Base-by-base conservation (phyloP, 2,888 invertebrate species). In the Lamellibrachia columna region DNA sequence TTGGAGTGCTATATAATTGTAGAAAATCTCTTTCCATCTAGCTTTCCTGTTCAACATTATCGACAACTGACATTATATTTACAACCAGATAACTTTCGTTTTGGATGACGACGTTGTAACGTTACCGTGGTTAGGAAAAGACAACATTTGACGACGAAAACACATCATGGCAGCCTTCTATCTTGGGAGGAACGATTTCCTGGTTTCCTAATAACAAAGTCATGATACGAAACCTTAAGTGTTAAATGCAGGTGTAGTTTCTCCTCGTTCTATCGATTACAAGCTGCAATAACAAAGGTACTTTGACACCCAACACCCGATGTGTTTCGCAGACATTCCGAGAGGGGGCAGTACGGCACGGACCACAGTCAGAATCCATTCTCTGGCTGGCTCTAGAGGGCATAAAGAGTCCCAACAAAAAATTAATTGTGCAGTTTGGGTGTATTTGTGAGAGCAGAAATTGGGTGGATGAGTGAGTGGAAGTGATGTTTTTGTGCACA, bases 91-190 rank as follows among this genome's bases (percentile, higher is more conserved):
- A 40, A 40, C 40, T 40, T 40, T 40, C 40, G 40, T 40, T 40
- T 40, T 40, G 40, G 40, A 40, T 40, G 40, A 40, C 40, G 58
- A 58, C 58, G 15, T 2, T 22, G 11, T 75, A 15, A 22, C 75
- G 75, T 75, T 75, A 75, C 75, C 75, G 15, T 22, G 75, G 75
- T 75, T 75, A 22, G 75, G 75, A 75, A 75, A 75, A 22, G 6
- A 75, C 75, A 75, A 75, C 75, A 75, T 75, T 75, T 75, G 75
- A 15, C 75, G 75, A 75, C 22, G 75, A 75, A 75, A 75, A 75
- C 75, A 75, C 75, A 75, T 75, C 75, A 22, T 75, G 75, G 75
- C 75, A 75, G 75, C 75, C 75, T 75, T 75, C 75, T 22, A 75
- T 75, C 22, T 75, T 75, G 6, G 75, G 75, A 15, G 75, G 75